Evolutionary conservation across 2,888 invertebrate genomes (phyloP), one percentile per base, ranked within the genome.

Genomic region (Volucella inanis): DNA sequence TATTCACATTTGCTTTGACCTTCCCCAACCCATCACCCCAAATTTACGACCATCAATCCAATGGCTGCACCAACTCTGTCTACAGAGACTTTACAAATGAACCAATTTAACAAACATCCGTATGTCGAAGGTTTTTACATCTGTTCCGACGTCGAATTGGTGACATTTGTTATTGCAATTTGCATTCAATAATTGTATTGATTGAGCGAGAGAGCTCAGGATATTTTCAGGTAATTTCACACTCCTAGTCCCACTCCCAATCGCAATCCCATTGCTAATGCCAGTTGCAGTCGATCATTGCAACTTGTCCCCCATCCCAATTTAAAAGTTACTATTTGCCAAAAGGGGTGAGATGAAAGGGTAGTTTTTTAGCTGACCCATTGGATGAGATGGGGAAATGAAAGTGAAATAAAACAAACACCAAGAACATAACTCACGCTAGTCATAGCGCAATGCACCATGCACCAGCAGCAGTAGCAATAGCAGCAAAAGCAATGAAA

Each of bases 141-240:
- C 77, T 77, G 82, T 61, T 82, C 64, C 82, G 67, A 77, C 55
- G 77, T 83, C 83, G 57, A 22, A 72, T 74, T 78, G 74, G 62
- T 83, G 78, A 83, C 83, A 83, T 77, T 83, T 83, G 83, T 83
- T 78, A 74, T 78, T 78, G 78, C 78, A 83, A 83, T 83, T 83
- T 83, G 83, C 77, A 83, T 83, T 83, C 83, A 78, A 83, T 78
- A 83, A 83, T 78, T 78, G 78, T 74, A 74, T 78, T 78, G 74
- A 83, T 83, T 74, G 78, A 65, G 52, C 39, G 57, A 49, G 65
- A 65, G 22, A 22, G 61, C 50, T 39, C 55, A 72, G 65, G 52
- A 49, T 49, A 41, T 55, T 72, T 59, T n/a, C 52, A 49, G 39
- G 50, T 8, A 52, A 71, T 41, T 22, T 50, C 12, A 14, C n/a